phyloP scores from a whole-genome alignment of 2,888 invertebrate genomes.

The Mactromeris polynyma region DNA sequence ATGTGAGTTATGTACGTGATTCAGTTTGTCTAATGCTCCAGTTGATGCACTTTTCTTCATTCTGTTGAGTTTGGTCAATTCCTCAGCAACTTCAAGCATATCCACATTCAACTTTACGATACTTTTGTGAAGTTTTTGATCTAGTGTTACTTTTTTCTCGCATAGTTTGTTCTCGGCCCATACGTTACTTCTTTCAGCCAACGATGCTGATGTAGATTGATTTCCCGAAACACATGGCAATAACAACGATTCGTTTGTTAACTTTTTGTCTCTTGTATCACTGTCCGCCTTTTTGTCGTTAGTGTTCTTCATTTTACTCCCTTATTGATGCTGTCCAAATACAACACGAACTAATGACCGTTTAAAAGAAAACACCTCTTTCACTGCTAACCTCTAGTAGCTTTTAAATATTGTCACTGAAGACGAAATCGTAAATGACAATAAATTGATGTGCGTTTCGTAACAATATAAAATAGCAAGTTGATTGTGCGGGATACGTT shows the following conservation, averaged over 20 bases:
- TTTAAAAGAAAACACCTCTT: neutral
- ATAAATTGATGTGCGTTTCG: neutral
- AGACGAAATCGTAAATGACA: neutral
- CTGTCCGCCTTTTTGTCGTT: neutral
- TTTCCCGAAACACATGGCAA: conserved; percentile 50
- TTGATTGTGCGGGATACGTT: neutral
- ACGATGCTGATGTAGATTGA: conserved; percentile 57
- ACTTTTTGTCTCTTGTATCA: conserved; percentile 36
- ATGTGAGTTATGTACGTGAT: neutral
- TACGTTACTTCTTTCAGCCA: conserved; percentile 56
- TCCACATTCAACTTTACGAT: conserved; percentile 61
- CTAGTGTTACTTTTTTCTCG: conserved; percentile 51
- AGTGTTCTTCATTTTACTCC: neutral
- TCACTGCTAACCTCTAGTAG: neutral
- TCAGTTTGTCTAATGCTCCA: conserved; percentile 49
- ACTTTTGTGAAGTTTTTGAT: conserved; percentile 60
- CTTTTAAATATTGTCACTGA: neutral
- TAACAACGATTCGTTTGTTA: conserved; percentile 50
- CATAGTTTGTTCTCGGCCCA: conserved; percentile 62
- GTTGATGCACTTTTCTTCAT: conserved; percentile 61
- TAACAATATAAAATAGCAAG: neutral
- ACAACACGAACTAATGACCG: neutral
- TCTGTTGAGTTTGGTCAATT: conserved; percentile 47
- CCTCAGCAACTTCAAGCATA: conserved; percentile 54
- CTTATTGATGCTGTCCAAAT: neutral